These are phyloP conservation scores for Willisornis vidua DNA, from an alignment of 2,113 vertebrate genomes.

Conservation along the genomic window DNA sequence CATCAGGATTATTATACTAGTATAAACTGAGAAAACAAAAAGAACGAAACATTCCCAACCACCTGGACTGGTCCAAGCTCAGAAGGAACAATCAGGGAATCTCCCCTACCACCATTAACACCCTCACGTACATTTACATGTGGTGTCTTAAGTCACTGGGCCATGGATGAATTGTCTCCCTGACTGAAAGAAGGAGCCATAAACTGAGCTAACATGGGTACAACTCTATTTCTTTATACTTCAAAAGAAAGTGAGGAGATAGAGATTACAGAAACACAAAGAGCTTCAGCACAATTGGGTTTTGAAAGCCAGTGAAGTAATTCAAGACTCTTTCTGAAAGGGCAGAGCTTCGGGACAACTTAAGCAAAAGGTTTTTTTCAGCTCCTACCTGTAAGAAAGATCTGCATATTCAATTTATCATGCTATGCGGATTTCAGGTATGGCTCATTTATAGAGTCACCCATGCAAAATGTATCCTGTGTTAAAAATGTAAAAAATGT, in stretches of 20 bases:
- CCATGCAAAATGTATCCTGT: background rate
- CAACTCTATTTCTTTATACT: background rate
- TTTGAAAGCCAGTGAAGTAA: background rate
- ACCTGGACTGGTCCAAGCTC: background rate
- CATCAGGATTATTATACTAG: background rate
- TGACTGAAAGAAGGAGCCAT: background rate
- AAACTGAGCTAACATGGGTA: background rate
- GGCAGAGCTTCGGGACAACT: background rate
- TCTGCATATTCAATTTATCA: background rate
- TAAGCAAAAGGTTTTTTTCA: background rate
- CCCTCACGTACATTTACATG: rapidly evolving
- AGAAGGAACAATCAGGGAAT: background rate
- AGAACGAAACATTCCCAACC: background rate
- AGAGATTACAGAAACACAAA: background rate
- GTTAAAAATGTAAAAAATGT: background rate
- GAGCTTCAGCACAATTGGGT: background rate
- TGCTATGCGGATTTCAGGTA: background rate
- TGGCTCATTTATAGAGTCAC: background rate
- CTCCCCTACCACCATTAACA: background rate
- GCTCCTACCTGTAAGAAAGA: background rate
- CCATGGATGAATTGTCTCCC: background rate
- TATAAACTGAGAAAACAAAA: background rate
- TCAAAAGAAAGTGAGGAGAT: background rate
- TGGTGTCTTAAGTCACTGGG: background rate
- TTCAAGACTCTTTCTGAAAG: background rate